Base-by-base conservation (phyloP, 1,140 invertebrate genomes). In the Lanistes nyassanus region DNA sequence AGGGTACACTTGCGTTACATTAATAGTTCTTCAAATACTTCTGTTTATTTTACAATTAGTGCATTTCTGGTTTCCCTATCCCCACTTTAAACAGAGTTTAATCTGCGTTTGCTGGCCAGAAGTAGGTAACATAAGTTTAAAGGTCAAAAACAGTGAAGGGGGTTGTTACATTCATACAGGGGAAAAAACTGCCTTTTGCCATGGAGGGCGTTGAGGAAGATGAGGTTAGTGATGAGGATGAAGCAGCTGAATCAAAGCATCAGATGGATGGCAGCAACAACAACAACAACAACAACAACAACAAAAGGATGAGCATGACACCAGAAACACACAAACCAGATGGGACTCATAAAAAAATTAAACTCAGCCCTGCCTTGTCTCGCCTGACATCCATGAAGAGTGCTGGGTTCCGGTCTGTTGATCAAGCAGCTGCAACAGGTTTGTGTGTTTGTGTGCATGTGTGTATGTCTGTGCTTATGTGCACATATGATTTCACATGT, bases 321-420 rank as follows among this genome's bases (percentile, higher is more conserved):
- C 74, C 77, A 47, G 31, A 78, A 65, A 65, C 74, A 80, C 66
- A 76, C 81, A 77, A 47, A 79, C 69, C 65, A 69, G 56, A 71
- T 13, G 19, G n/a, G 13, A n/a, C 26, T 1, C 51, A 75, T 26
- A 69, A 76, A 21, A 87, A 88, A 75, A 74, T 85, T 13, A 86
- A 86, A 67, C 77, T 91, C 7, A 83, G 85, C 34, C 79, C 80
- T 7, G 83, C 88, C 9, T 79, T 92, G 39, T 91, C 90, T 13
- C 83, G 87, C 55, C 75, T 90, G 42, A 90, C 92, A 16, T 89
- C 88, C 78, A 86, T 91, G 82, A 88, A 91, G 81, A 89, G 89
- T 76, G 87, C 90, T 42, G 83, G 87, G 62, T 92, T 92, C 74
- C 84, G 88, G 36, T 85, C 85, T 7, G 89, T 90, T 67, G 83